A percentile compares a stretch with the other conserved stretches of the same genome.
These are phyloP conservation scores for Iguana delicatissima DNA, from an alignment of 2,797 vertebrate species.

Conservation along the genomic window DNA sequence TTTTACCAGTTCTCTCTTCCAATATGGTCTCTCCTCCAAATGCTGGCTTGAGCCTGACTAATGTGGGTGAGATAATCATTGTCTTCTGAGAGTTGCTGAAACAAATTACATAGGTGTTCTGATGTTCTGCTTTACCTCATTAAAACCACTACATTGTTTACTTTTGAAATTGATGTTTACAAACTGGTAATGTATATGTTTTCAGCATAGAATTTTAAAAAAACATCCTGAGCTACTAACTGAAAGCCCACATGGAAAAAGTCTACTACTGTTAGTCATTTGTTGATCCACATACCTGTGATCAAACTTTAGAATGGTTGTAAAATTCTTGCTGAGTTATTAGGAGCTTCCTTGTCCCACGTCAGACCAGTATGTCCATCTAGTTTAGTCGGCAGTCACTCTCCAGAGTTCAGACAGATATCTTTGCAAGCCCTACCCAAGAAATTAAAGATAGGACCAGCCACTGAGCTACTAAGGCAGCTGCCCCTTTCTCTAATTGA, in stretches of 20 bases:
- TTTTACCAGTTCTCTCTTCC: not conserved
- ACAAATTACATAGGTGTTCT: constrained; percentile 6
- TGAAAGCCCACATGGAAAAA: not conserved
- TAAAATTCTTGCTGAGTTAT: not conserved
- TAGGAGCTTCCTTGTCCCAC: not conserved
- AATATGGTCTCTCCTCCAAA: not conserved
- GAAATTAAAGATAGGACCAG: not conserved
- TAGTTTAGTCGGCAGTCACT: not conserved
- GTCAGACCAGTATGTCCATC: not conserved
- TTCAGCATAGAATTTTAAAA: not conserved
- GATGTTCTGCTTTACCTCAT: constrained; percentile 13
- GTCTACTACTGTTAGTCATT: not conserved
- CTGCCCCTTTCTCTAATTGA: not conserved
- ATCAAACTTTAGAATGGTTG: not conserved
- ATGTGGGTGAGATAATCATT: constrained; percentile 19
- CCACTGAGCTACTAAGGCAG: not conserved
- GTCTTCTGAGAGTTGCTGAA: constrained; percentile 11
- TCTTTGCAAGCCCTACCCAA: not conserved
- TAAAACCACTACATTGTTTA: not conserved
- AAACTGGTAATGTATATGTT: not conserved
- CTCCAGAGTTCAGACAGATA: not conserved
- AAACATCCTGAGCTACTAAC: not conserved
- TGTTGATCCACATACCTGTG: not conserved
- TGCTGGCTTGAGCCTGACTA: not conserved
- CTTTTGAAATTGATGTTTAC: constrained; percentile 34